Percentiles rank a stretch among this genome's conserved stretches.
These are phyloP conservation scores for Zingel zingel DNA, from an alignment of 2,113 vertebrate species.

Conservation along the genomic window DNA sequence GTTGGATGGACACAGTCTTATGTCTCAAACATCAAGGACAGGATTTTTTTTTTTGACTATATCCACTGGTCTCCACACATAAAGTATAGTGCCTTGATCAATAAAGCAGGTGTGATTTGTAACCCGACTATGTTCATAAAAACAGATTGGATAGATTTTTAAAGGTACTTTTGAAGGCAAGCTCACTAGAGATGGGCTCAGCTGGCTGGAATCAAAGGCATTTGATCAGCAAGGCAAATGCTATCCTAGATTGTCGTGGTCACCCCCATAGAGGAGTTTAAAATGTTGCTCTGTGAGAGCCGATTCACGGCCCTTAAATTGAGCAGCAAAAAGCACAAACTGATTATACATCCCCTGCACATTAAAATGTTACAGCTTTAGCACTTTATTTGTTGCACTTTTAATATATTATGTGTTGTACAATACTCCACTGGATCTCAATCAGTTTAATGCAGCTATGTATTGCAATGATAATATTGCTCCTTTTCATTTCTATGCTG, in stretches of 20 bases:
- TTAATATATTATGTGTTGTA: neutral
- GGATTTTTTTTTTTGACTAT: neutral
- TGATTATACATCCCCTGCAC: neutral
- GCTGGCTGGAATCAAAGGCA: conserved; percentile 14
- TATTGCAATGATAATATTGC: neutral
- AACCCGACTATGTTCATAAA: neutral
- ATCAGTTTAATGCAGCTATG: neutral
- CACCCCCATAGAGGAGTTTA: neutral
- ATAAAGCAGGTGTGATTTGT: neutral
- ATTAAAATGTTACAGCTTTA: neutral
- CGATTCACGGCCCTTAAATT: neutral
- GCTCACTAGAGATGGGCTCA: neutral
- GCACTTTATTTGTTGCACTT: neutral
- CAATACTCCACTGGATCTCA: neutral
- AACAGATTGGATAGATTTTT: neutral
- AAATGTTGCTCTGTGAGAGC: conserved; percentile 2
- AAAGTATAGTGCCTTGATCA: neutral
- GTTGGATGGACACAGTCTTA: neutral
- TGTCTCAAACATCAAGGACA: neutral
- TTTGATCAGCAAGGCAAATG: conserved; percentile 39
- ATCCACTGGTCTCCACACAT: neutral
- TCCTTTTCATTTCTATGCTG: too few relatives aligned
- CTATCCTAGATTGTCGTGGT: neutral
- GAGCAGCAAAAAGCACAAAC: neutral
- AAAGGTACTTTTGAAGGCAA: neutral